phyloP scores from a whole-genome alignment of 2,113 vertebrate species.

The Aphelocoma coerulescens region DNA sequence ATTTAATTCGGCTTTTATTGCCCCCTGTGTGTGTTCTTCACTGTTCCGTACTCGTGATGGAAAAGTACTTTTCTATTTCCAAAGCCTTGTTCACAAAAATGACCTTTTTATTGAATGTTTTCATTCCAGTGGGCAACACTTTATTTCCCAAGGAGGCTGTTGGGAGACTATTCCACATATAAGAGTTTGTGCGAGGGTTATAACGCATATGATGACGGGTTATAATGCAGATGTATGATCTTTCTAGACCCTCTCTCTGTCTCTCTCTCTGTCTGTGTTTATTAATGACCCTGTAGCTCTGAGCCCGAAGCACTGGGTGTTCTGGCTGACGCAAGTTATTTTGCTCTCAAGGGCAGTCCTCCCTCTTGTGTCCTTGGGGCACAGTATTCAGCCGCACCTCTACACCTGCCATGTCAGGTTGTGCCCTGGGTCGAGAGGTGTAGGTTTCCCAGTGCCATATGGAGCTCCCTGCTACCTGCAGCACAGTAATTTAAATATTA shows the following conservation, averaged over 20 bases:
- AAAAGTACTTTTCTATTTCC: neutral
- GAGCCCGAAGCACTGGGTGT: neutral
- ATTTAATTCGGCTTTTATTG: neutral
- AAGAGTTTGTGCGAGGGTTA: neutral
- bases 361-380: neutral
- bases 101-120: neutral
- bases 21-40: accelerated
- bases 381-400: neutral
- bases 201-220: neutral
- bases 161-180: neutral
- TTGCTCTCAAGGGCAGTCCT: neutral
- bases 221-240: neutral
- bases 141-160: neutral
- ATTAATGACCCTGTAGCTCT: neutral
- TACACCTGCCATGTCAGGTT: neutral
- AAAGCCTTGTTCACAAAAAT: slow-evolving; percentile 44
- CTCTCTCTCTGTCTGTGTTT: neutral
- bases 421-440: neutral
- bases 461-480: neutral
- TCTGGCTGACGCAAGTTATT: neutral
- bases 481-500: neutral
- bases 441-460: accelerated
- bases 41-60: accelerated
- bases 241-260: neutral
- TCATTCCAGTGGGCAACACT: accelerated